These are phyloP conservation scores for Cygnus buccinator DNA, from an alignment of 2,113 vertebrate genomes.

Conservation along the genomic window DNA sequence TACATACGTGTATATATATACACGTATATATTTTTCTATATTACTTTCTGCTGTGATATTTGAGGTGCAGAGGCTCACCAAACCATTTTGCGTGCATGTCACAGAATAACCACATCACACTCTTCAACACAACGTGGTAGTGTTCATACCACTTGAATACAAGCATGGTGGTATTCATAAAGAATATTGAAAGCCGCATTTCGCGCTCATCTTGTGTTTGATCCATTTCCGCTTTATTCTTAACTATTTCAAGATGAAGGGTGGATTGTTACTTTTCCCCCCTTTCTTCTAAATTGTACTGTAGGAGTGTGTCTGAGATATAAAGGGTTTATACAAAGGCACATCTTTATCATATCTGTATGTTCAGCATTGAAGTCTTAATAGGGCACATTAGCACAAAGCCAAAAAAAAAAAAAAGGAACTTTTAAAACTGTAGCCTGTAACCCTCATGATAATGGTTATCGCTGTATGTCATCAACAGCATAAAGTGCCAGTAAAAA, in stretches of 20 bases:
- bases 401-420: not conserved
- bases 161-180: not conserved
- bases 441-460: not conserved
- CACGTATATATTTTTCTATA: not conserved
- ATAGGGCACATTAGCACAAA: not conserved
- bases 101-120: not conserved
- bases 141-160: not conserved
- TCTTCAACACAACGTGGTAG: not conserved
- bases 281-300: not conserved
- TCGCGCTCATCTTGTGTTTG: not conserved
- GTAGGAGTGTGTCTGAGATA: not conserved
- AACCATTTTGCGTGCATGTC: not conserved
- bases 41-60: not conserved
- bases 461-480: not conserved
- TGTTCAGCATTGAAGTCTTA: not conserved
- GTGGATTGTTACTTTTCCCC: not conserved
- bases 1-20: not conserved
- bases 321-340: not conserved
- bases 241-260: not conserved
- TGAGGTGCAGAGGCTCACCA: not conserved
- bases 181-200: slow-evolving; percentile 1
- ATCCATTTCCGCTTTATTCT: not conserved
- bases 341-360: not conserved
- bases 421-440: not conserved
- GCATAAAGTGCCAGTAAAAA: not conserved